Percentiles rank a stretch among this genome's conserved stretches.
Evolutionary conservation across 2,113 vertebrate genomes (phyloP).

Genomic region (Chaetodon trifascialis): DNA sequence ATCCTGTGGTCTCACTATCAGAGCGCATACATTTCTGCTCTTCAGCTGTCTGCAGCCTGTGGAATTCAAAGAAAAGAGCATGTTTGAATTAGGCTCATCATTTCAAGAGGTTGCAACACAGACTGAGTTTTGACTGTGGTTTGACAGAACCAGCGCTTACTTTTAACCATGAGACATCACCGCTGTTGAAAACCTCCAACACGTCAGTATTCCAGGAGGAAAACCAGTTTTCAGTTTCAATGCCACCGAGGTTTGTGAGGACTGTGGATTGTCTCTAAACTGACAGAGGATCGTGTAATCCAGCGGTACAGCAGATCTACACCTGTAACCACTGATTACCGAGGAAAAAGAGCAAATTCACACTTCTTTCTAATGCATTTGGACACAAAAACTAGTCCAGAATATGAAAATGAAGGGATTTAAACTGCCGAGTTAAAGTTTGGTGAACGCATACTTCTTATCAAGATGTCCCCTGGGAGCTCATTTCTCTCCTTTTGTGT

Average conservation of each 20-base stretch:
- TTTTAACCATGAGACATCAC: neutral
- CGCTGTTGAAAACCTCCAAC: neutral
- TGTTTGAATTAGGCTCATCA: constrained; percentile 35
- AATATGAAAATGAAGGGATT: neutral
- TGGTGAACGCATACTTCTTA: too few relatives aligned
- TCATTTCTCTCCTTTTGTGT: too few relatives aligned
- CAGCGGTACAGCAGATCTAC: neutral
- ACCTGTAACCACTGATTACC: neutral
- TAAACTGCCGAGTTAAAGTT: neutral
- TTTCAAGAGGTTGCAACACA: constrained; percentile 25
- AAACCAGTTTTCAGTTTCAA: neutral
- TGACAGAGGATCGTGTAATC: neutral
- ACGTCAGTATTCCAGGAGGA: neutral
- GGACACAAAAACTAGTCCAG: neutral
- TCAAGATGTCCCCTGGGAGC: too few relatives aligned
- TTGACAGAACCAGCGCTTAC: neutral
- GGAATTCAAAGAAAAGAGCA: constrained; percentile 14
- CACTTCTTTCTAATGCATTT: neutral
- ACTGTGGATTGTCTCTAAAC: neutral
- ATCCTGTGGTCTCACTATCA: constrained; percentile 31
- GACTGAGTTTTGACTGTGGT: neutral
- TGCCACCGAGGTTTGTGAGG: neutral
- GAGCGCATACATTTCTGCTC: constrained; percentile 24
- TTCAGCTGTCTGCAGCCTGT: constrained; percentile 3
- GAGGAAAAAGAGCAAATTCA: neutral